Evolutionary conservation across 1,140 invertebrate genomes (phyloP).

Genomic region (Penaeus chinensis): DNA sequence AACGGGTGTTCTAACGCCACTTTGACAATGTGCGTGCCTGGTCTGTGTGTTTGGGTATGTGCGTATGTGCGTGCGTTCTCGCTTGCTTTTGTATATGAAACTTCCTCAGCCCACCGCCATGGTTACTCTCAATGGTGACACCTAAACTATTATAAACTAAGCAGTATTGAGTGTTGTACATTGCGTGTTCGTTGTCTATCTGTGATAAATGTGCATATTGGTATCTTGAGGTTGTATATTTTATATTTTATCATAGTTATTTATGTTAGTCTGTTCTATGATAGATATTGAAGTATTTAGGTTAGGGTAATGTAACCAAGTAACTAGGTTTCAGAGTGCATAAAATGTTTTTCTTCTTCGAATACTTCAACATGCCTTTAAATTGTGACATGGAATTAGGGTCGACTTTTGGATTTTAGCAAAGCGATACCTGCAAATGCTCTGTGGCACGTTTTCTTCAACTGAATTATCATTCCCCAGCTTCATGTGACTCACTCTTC

Average conservation of each 20-base stretch:
- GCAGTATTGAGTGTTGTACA: conserved; percentile 14
- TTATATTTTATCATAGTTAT: conserved; percentile 1
- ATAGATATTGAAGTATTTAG: no score
- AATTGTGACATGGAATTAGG: no score
- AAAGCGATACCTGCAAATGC: no score
- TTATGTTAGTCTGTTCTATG: not conserved
- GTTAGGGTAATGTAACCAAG: no score
- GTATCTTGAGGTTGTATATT: not conserved
- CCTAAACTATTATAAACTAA: conserved; percentile 8
- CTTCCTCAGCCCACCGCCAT: conserved; percentile 10
- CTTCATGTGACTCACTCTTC: no score
- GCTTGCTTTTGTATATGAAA: not conserved
- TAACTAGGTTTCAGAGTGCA: no score
- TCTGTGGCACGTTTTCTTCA: no score
- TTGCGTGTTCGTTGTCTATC: conserved; percentile 25
- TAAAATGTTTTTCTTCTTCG: no score
- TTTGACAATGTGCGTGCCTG: not conserved
- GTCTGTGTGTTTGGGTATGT: conserved; percentile 16
- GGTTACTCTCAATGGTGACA: not conserved
- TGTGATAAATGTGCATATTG: conserved; percentile 25
- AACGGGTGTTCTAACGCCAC: conserved; percentile 41
- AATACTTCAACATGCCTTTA: no score
- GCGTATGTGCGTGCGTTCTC: conserved; percentile 26
- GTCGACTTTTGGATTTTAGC: no score
- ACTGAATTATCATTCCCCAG: no score